These are phyloP conservation scores for Platysteira castanea DNA, from an alignment of 2,113 vertebrate species.

Conservation along the genomic window DNA sequence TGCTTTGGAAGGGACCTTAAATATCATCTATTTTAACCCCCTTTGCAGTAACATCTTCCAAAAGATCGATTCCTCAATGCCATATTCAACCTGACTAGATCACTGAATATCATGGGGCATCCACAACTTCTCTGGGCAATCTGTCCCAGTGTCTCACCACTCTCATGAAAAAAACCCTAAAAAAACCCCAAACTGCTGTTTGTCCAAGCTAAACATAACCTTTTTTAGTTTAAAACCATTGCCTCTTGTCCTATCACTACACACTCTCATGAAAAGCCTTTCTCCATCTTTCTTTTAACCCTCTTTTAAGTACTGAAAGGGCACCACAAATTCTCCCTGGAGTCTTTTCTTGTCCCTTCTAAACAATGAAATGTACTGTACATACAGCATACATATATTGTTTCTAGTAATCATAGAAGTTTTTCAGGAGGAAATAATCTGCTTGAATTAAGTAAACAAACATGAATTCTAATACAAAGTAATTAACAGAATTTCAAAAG, in stretches of 20 bases:
- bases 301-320: not conserved
- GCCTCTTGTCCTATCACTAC: not conserved
- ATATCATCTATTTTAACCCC: not conserved
- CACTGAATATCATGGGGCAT: not conserved
- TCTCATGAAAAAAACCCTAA: not conserved
- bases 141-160: not conserved
- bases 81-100: not conserved
- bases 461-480: not conserved
- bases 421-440: not conserved
- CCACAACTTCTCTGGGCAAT: not conserved
- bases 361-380: not conserved
- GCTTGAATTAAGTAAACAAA: not conserved
- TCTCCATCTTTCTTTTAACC: not conserved
- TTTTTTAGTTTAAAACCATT: not conserved
- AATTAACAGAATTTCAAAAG: not conserved
- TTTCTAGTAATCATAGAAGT: not conserved
- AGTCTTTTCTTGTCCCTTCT: not conserved
- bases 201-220: not conserved
- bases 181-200: not conserved
- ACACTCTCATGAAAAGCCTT: not conserved
- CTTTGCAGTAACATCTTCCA: not conserved
- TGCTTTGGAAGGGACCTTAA: not conserved
- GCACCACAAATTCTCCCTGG: not conserved
- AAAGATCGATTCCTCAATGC: rapidly evolving
- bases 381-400: too few species aligned